Conservation (phyloP, 2,113 vertebrate genomes). For the Ctenomys sociabilis region DNA sequence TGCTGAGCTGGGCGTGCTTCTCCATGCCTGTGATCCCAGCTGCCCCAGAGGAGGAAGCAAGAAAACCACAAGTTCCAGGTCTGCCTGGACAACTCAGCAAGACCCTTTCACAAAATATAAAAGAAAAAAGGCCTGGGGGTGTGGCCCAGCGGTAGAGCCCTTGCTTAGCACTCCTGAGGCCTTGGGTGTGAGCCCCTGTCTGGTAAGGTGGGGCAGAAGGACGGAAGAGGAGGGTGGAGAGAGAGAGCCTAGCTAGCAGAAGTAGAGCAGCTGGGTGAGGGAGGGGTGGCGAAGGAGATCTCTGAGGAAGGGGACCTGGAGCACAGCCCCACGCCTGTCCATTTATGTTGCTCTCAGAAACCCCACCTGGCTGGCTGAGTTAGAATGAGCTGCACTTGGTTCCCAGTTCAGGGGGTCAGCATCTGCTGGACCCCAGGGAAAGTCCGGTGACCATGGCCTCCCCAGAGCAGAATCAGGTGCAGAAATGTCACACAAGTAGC, state of each 20-base stretch:
- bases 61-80: background rate
- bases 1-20: background rate
- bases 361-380: background rate
- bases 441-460: background rate
- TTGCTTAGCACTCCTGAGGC: background rate
- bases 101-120: background rate
- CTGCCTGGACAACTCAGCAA: background rate
- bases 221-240: background rate
- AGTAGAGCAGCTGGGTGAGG: too few relatives aligned
- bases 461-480: background rate
- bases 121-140: background rate
- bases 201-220: background rate
- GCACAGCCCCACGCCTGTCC: background rate
- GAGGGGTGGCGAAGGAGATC: background rate
- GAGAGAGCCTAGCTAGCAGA: background rate
- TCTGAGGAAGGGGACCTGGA: background rate
- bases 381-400: background rate
- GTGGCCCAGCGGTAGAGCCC: background rate
- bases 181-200: background rate
- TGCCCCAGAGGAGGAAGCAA: background rate
- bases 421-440: background rate
- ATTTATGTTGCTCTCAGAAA: background rate
- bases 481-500: background rate
- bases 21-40: background rate
- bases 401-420: background rate